Evolutionary conservation across 1,140 invertebrate species (phyloP), one percentile per base, ranked within the genome.

Genomic region (Penaeus chinensis): DNA sequence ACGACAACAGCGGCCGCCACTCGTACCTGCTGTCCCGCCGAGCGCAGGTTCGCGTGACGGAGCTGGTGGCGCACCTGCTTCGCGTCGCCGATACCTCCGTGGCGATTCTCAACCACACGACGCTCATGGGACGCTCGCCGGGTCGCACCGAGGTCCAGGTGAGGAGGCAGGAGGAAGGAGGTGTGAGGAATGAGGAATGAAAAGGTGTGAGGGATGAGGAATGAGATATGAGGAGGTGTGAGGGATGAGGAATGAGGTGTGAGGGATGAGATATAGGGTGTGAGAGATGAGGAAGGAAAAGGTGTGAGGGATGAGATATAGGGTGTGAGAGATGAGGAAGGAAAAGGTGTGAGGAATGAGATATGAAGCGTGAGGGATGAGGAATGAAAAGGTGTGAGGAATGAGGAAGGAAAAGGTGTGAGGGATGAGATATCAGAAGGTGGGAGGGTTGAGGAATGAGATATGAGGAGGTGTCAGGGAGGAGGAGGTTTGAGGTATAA

Each of bases 131-230:
- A 13, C 94, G 96, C n/a, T 95, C 95, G 10, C 95, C 96, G 77
- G 98, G 98, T 5, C 93, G 96, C 27, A 98, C 98, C 3, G 97
- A 99, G 93, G 95, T 99, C 0, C 98, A 99, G 93, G 96, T 97
- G 91, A 89, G 87, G 32, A 32, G 32, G 32, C n/a, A 81, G 13
- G 20, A 61, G 22, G 37, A 11, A n/a, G n/a, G 37, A 74, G 71
- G 37, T 0, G 32, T 0, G 32, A 32, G 32, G 32, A 1, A 2
- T 32, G 32, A 32, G 32, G 32, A 32, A 32, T 32, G 32, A 32
- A 2, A 74, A 10, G 13, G 32, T 32, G 32, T 32, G 32, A 32
- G 2, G 32, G 0, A 32, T 32, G 32, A 32, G 32, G 32, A 32
- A 32, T 32, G 32, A 32, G 2, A n/a, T 11, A 32, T 13, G 11